A percentile compares a stretch with the other conserved stretches of the same genome.
Conservation (phyloP, 2,113 vertebrate species). For the Clarias macrocephalus region DNA sequence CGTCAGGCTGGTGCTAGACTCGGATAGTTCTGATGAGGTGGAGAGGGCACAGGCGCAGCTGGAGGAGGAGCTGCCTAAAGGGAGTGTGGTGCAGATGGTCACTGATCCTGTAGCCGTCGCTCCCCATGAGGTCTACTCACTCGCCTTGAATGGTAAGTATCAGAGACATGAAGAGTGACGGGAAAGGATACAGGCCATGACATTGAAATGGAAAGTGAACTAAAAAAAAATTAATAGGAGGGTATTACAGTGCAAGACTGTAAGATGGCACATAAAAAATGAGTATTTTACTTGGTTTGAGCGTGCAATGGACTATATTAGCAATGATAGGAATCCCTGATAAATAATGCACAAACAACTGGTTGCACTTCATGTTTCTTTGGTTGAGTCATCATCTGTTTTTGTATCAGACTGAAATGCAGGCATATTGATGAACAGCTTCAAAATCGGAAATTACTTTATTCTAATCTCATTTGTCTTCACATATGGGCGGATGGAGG, state of each 20-base stretch:
- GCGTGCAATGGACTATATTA: background rate
- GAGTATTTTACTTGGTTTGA: background rate
- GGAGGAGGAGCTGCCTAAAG: slow-evolving; percentile 75
- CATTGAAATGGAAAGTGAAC: background rate
- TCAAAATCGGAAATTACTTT: slow-evolving; percentile 1
- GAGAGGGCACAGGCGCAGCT: slow-evolving; percentile 77
- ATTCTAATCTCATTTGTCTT: no score
- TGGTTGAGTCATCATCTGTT: slow-evolving; percentile 29
- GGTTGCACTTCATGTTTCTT: background rate
- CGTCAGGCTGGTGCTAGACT: slow-evolving; percentile 88
- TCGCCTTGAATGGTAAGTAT: slow-evolving; percentile 80
- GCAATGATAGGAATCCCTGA: background rate
- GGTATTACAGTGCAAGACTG: background rate
- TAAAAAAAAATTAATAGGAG: background rate
- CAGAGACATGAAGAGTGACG: background rate
- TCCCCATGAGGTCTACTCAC: slow-evolving; percentile 76
- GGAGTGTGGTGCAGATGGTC: slow-evolving; percentile 72
- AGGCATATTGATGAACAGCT: slow-evolving; percentile 15
- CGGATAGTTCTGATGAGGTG: slow-evolving; percentile 75
- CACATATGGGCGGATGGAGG: no score
- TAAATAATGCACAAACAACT: background rate
- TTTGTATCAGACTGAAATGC: background rate
- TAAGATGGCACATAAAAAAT: background rate
- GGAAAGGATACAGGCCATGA: background rate
- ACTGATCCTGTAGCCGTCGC: slow-evolving; percentile 76